Percentiles rank a stretch among this genome's conserved stretches.
phyloP scores from a whole-genome alignment of 2,113 vertebrate genomes.

The Podiceps cristatus region DNA sequence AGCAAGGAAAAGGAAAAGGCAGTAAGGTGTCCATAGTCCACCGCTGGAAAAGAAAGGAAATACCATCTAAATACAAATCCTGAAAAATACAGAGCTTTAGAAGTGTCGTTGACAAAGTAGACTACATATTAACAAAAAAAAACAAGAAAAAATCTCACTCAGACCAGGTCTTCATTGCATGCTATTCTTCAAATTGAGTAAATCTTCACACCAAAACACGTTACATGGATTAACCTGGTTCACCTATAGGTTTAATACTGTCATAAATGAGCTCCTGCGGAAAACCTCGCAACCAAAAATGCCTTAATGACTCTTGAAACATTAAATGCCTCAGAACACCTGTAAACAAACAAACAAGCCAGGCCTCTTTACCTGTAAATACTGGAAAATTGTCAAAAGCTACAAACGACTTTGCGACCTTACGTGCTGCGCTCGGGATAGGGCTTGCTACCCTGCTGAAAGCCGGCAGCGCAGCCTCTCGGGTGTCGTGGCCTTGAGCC shows the following conservation, averaged over 20 bases:
- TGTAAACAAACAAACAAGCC: neutral
- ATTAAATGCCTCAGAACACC: neutral
- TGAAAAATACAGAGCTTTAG: neutral
- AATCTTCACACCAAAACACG: neutral
- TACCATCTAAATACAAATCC: neutral
- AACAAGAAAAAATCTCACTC: neutral
- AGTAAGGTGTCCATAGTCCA: neutral
- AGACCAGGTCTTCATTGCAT: neutral
- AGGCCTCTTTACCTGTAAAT: neutral
- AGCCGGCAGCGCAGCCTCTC: accelerated
- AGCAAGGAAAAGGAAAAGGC: neutral
- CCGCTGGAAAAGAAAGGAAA: neutral
- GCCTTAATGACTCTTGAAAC: neutral
- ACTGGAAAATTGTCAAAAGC: neutral
- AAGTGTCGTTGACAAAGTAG: neutral
- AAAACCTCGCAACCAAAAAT: neutral
- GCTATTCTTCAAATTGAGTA: neutral
- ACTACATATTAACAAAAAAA: neutral
- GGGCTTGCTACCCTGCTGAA: neutral
- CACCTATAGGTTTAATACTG: neutral
- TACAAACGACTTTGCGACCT: neutral
- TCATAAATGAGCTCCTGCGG: neutral
- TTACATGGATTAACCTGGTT: neutral
- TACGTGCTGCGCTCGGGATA: accelerated
- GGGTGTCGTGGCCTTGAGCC: neutral